phyloP scores from a whole-genome alignment of 2,113 vertebrate genomes.

The Psilopsiagon aymara region DNA sequence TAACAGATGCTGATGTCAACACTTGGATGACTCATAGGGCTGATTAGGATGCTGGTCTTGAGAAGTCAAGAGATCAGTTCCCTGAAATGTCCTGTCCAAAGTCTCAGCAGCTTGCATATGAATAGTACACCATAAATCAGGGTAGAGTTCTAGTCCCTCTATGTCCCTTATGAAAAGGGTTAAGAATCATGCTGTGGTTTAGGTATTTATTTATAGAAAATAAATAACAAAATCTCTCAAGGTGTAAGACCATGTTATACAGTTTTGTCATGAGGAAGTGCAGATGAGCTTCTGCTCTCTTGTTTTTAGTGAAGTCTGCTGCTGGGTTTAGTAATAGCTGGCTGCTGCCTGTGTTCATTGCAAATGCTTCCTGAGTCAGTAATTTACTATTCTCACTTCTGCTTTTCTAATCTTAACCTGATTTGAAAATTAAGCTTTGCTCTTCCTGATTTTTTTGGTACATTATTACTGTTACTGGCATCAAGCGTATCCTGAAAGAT shows the following conservation, averaged over 20 bases:
- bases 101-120: neutral
- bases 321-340: neutral
- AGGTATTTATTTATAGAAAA: neutral
- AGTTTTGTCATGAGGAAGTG: neutral
- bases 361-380: conserved; percentile 10
- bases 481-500: conserved; percentile 24
- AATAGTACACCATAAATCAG: neutral
- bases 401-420: conserved; percentile 49
- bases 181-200: neutral
- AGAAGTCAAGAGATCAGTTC: neutral
- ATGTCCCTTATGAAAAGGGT: neutral
- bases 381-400: conserved; percentile 4
- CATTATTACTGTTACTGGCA: neutral
- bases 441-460: conserved; percentile 34
- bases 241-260: accelerated
- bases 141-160: neutral
- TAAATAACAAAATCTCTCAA: neutral
- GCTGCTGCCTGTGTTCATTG: neutral
- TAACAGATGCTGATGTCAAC: neutral
- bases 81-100: neutral
- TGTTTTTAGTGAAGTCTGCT: neutral
- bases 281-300: neutral
- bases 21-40: neutral
- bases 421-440: conserved; percentile 39
- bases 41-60: neutral